Evolutionary conservation across 1,140 invertebrate species (phyloP), one percentile per base, ranked within the genome.

Genomic region (Drosophila lacteicornis): DNA sequence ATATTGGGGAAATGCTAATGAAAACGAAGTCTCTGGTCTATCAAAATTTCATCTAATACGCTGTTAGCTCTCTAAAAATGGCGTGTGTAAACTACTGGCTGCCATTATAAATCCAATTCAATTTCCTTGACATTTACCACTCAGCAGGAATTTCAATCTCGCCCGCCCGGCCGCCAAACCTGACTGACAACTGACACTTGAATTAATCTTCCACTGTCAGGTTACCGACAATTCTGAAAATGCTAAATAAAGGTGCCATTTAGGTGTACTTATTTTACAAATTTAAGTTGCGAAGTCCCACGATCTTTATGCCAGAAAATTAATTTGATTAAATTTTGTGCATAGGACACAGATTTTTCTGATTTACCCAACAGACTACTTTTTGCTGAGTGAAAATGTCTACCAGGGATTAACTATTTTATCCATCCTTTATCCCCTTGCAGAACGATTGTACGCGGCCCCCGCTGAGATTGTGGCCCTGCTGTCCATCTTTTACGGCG

Each of bases 401-500:
- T 15, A 5, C 6, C 4, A 5, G 15, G 12, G n/a, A n/a, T 25
- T 49, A 27, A 17, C 9, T 43, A 45, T 61, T 45, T 67, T 49
- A 19, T 42, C 25, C 56, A 25, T 38, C 27, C 50, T 53, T 4
- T 22, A 19, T 53, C 27, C 27, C 36, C 6, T 38, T 53, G 2
- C 59, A 92, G 91, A 92, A 36, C 91, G 84, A 3, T 83, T 96
- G 13, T 97, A 97, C 92, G 94, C 96, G 27, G 96, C 97, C 0
- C 96, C 97, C 0, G 94, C 94, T 0, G 95, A 95, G 13, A 93
- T 97, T 58, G 95, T 97, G 59, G 94, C 95, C 0, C 82, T 98
- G 11, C 93, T 98, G 17, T 97, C 96, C 11, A 93, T 96, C 36
- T 95, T 97, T 57, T 98, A 98, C 85, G 97, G 97, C 7, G 94